Base-by-base conservation (phyloP, 2,888 invertebrate species). In the Blera fallax region DNA sequence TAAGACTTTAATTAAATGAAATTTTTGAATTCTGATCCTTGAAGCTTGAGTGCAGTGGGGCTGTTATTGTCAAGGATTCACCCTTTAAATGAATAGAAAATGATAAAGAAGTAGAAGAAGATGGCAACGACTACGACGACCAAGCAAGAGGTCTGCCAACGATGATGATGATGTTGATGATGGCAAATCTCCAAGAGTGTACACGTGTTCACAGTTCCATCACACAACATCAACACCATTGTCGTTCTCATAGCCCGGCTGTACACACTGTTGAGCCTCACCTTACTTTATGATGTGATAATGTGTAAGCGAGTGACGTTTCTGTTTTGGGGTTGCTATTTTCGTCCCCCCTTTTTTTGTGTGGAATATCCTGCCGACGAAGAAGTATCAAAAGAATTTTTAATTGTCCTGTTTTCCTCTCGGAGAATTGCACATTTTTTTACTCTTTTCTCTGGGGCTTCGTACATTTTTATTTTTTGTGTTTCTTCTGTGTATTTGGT, bases 1-100 rank as follows among this genome's bases (percentile, higher is more conserved):
- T 80, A 81, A 81, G 85, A 85, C 85, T 81, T 85, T 85, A 85
- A 85, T 85, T 85, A 85, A 85, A 81, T 85, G 76, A 85, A 85
- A 76, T 85, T 85, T 85, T 76, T 85, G 85, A 81, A 81, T 81
- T 81, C 52, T 65, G 81, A 81, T 85, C 72, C 85, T 81, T 81
- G 85, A 81, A 80, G 64, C 21, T 10, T 40, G 67, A 21, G 43
- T 73, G 62, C 67, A 60, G 34, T 58, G 48, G 76, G 64, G 65
- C 52, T 81, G 76, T 62, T 34, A 52, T 74, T 43, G 50, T 76
- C 52, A 70, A 80, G 70, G 40, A 64, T 54, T 21, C 56, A 60
- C 34, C 27, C 52, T 32, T 69, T 14, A 11, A 73, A 72, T 52
- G 58, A 67, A 82, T 29, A 48, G 18, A 62, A 48, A 21, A 50